Base-by-base conservation (phyloP, 2,888 invertebrate species). In the Timema cristinae region DNA sequence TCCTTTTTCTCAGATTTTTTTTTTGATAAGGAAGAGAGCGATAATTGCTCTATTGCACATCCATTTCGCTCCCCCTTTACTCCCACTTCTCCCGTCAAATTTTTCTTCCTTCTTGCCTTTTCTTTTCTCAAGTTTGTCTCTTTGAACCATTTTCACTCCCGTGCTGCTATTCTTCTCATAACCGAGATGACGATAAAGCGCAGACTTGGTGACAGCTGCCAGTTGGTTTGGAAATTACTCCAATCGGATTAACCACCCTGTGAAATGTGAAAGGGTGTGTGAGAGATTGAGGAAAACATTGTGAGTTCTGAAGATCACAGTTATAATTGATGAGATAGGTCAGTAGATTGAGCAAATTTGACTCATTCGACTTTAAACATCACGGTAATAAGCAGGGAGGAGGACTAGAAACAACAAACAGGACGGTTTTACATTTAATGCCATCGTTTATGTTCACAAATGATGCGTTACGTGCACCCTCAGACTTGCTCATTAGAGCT, bases 191-290 rank as follows among this genome's bases (percentile, higher is more conserved):
- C 61, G 54, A 66, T 50, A n/a, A 50, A 50, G n/a, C 47, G 13
- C 49, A 11, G 66, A 66, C 68, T 71, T 68, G 73, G 73, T 73
- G 73, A 71, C 71, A 73, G 73, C 71, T 73, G 73, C 68, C 73
- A 69, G 69, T 71, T 54, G 63, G 50, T 50, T 63, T 67, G 68
- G 63, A 71, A 71, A 73, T 71, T 69, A 68, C 71, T 68, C 73
- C 73, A 68, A 73, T 73, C 16, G 63, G 73, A 73, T 73, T 73
- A 73, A 54, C 71, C 10, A 63, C 15, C 68, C 68, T 61, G 61
- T 61, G 61, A n/a, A n/a, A 61, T 16, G 61, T 32, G 66, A 49
- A 32, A n/a, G 63, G 32, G 63, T n/a, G 16, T 63, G 15, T 9
- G 47, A 48, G 51, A 32, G 32, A 4, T 32, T 32, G 32, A 32